phyloP scores from a whole-genome alignment of 2,888 invertebrate genomes.

The Lochmaea crataegi region DNA sequence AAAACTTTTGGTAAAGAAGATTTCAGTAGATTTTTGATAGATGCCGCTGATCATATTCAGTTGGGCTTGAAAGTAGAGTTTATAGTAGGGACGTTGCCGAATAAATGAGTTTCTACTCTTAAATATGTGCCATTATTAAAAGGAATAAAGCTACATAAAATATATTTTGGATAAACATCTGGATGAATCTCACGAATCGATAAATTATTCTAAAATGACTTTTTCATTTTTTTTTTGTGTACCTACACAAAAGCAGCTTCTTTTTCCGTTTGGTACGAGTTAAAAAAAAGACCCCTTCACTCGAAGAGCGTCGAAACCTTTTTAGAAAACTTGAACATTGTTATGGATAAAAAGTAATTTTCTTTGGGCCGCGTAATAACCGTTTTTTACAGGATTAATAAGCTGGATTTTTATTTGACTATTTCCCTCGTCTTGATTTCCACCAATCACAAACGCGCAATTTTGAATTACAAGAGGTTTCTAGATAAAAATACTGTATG shows the following conservation, averaged over 20 bases:
- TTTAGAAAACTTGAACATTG: slow-evolving; percentile 19
- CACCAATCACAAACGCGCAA: too few species aligned
- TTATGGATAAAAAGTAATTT: slow-evolving; percentile 28
- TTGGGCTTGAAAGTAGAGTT: too few species aligned
- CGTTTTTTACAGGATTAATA: too few species aligned
- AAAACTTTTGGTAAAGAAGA: too few species aligned
- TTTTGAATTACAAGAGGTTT: too few species aligned
- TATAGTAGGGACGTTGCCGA: too few species aligned
- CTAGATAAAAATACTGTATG: too few species aligned
- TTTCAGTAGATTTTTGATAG: too few species aligned
- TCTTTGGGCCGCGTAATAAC: neutral
- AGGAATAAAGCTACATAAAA: neutral
- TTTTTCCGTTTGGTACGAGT: neutral
- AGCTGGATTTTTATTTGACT: neutral
- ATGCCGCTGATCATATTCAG: too few species aligned
- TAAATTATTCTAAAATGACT: neutral
- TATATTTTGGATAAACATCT: neutral
- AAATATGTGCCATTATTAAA: neutral
- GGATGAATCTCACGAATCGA: neutral
- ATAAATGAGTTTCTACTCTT: too few species aligned
- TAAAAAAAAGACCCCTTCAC: neutral
- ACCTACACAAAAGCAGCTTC: neutral
- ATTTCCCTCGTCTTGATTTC: too few species aligned
- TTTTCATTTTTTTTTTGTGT: neutral
- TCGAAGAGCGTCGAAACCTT: neutral